phyloP scores from a whole-genome alignment of 1,140 invertebrate genomes.

The Liolophura sinensis region DNA sequence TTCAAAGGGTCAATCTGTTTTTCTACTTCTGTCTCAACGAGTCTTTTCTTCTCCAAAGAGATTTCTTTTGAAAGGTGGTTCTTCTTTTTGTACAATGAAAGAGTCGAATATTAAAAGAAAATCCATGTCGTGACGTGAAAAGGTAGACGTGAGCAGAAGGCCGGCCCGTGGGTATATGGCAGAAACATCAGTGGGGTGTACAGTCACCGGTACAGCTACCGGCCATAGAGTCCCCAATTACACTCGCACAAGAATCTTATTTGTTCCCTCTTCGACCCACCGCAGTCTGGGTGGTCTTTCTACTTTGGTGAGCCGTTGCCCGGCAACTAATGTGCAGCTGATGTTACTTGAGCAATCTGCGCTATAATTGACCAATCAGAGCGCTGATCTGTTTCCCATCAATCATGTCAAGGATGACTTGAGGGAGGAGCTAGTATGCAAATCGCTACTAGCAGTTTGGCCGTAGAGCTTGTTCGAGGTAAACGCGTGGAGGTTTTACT shows the following conservation, averaged over 20 bases:
- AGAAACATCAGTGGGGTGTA: too few species aligned
- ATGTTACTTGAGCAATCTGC: conserved; percentile 49
- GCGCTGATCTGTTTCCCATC: conserved; percentile 44
- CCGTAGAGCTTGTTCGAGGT: background rate
- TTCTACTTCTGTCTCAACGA: too few species aligned
- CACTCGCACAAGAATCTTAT: conserved; percentile 24
- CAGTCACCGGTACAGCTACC: too few species aligned
- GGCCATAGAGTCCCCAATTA: too few species aligned
- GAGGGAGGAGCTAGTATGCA: conserved; percentile 47
- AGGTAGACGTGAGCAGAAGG: background rate
- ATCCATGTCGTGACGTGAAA: background rate
- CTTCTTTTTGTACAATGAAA: too few species aligned
- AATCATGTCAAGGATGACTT: conserved; percentile 37
- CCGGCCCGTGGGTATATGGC: too few species aligned
- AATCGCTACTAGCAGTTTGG: conserved; percentile 19
- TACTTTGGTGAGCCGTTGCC: conserved; percentile 55
- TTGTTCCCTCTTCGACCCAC: conserved; percentile 36
- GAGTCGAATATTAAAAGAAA: too few species aligned
- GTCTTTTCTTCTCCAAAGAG: too few species aligned
- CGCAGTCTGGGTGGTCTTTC: conserved; percentile 50
- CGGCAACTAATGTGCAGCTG: conserved; percentile 54
- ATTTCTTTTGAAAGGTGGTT: too few species aligned
- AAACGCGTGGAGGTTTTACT: conserved; percentile 4
- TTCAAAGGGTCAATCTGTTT: too few species aligned
- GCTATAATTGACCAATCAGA: conserved; percentile 48